phyloP scores from a whole-genome alignment of 2,888 invertebrate species.

The Amiota mariae region DNA sequence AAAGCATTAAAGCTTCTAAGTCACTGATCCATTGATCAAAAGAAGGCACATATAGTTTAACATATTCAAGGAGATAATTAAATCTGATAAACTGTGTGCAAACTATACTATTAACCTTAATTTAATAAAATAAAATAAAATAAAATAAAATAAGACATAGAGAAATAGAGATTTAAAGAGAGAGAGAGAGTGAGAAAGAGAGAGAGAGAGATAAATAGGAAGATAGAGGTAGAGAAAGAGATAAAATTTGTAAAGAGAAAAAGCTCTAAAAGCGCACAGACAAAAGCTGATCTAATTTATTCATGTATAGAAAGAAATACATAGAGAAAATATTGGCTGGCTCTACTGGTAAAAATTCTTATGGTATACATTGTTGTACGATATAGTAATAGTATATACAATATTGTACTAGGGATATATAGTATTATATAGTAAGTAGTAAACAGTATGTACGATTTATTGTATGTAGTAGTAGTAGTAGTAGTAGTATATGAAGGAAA shows the following conservation, averaged over 20 bases:
- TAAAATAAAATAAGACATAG: too few species aligned
- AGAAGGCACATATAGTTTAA: too few species aligned
- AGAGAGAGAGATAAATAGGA: conserved; percentile 12
- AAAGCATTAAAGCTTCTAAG: not conserved
- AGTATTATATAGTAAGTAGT: conserved; percentile 7
- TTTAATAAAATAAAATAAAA: too few species aligned
- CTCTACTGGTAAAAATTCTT: too few species aligned
- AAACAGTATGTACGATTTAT: not conserved
- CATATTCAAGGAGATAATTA: too few species aligned
- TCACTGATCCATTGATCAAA: not conserved
- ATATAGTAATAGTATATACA: not conserved
- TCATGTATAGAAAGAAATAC: too few species aligned
- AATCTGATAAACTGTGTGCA: too few species aligned
- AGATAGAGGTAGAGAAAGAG: conserved; percentile 33
- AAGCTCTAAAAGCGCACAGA: conserved; percentile 31
- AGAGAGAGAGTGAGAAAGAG: conserved; percentile 40
- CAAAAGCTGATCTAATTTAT: conserved; percentile 1
- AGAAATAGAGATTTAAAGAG: conserved; percentile 1
- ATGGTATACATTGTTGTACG: too few species aligned
- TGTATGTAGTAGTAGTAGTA: not conserved
- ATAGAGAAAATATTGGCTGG: too few species aligned
- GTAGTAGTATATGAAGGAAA: not conserved
- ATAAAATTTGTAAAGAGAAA: conserved; percentile 4
- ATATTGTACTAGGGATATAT: not conserved
- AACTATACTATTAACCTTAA: too few species aligned